Percentiles rank a stretch among this genome's conserved stretches.
These are phyloP conservation scores for Tortrix viridana DNA, from an alignment of 2,888 invertebrate species.

Conservation along the genomic window DNA sequence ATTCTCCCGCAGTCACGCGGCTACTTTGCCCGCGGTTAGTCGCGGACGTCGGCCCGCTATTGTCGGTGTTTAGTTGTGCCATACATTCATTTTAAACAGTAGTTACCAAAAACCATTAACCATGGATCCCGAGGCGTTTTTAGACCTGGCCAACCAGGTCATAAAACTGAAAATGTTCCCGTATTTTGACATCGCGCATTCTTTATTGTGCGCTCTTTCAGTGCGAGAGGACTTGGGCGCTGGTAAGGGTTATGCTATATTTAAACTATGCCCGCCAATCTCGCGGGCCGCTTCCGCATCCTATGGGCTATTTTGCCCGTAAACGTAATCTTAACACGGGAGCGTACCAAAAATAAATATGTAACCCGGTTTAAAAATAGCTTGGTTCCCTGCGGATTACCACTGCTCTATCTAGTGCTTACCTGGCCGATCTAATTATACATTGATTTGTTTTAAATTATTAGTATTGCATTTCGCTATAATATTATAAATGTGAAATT, in stretches of 20 bases:
- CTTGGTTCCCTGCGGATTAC: constrained; percentile 60
- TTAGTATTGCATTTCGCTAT: constrained; percentile 8
- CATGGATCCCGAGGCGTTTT: constrained; percentile 98
- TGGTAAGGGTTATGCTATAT: constrained; percentile 85
- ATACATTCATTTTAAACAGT: constrained; percentile 54
- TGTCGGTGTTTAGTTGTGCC: constrained; percentile 81
- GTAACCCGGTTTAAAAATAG: constrained; percentile 75
- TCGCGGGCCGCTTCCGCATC: constrained; percentile 54
- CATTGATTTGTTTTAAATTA: constrained; percentile 10
- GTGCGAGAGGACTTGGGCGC: constrained; percentile 97
- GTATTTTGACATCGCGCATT: constrained; percentile 99
- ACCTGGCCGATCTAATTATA: constrained; percentile 29
- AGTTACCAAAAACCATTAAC: constrained; percentile 55
- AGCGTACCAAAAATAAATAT: constrained; percentile 73
- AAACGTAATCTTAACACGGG: constrained; percentile 48
- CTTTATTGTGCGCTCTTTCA: constrained; percentile 95
- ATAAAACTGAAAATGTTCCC: constrained; percentile 99
- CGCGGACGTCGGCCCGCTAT: constrained; percentile 71
- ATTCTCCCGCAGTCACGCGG: constrained; percentile 72
- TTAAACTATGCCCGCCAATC: constrained; percentile 59
- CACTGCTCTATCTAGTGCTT: constrained; percentile 37
- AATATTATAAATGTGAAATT: too few species aligned
- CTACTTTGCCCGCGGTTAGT: constrained; percentile 76
- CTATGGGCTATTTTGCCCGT: constrained; percentile 45
- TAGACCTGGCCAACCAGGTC: constrained; percentile 99